Evolutionary conservation across 64 coral and sea anemone genomes (phyloP).

Genomic region (Stylophora pistillata): DNA sequence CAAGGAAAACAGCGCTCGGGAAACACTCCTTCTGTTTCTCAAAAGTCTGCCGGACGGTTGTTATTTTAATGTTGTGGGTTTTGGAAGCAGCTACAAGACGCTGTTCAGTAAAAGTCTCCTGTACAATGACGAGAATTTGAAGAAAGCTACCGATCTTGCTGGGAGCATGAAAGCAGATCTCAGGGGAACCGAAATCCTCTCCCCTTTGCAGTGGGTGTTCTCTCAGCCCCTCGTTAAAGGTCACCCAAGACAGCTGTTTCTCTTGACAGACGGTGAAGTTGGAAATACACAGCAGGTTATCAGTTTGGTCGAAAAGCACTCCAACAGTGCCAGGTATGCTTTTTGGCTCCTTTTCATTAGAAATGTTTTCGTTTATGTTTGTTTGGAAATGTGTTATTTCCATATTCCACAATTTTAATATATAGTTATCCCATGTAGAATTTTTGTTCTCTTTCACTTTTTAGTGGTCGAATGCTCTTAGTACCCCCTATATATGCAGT

Average conservation of each 20-base stretch:
- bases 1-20: conserved; percentile 54
- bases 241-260: conserved; percentile 52
- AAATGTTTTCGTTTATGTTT: neutral
- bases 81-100: conserved; percentile 27
- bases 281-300: conserved; percentile 53
- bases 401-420: too few species aligned
- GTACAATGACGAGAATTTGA: conserved; percentile 69
- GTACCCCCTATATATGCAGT: too few species aligned
- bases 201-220: conserved; percentile 70
- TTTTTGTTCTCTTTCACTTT: too few species aligned
- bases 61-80: conserved; percentile 88
- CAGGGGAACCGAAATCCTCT: conserved; percentile 73
- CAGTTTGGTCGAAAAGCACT: conserved; percentile 27
- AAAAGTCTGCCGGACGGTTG: conserved; percentile 85
- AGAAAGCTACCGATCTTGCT: conserved; percentile 55
- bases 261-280: conserved; percentile 63
- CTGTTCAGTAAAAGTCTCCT: conserved; percentile 57
- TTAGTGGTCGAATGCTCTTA: too few species aligned
- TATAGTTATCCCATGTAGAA: too few species aligned
- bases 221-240: conserved; percentile 58
- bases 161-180: conserved; percentile 73
- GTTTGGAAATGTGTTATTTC: too few species aligned
- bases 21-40: conserved; percentile 83
- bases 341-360: neutral
- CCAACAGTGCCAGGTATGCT: conserved; percentile 23